Base-by-base conservation (phyloP, 2,888 invertebrate genomes). In the Petrophora chlorosata region DNA sequence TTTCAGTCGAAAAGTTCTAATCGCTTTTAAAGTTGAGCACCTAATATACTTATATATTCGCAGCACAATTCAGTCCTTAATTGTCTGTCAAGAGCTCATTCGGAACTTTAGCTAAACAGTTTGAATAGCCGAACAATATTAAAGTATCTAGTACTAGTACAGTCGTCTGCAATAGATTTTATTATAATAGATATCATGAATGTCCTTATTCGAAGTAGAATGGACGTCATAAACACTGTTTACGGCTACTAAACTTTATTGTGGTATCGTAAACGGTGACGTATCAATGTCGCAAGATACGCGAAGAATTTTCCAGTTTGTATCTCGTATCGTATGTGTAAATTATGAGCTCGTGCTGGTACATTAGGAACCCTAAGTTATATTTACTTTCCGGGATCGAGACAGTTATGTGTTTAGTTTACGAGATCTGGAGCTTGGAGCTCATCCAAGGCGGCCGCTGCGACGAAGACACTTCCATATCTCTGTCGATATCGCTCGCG, bases 381-480 rank as follows among this genome's bases (percentile, higher is more conserved):
- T 39, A 30, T 50, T 39, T 44, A 16, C 28, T 25, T 14, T 9
- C 19, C 9, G 5, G 10, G 13, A 25, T 5, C 19, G 29, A 10
- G 49, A 49, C 49, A 43, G 43, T 43, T 17, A 34, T 40, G 38
- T 12, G 15, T 16, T 34, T 14, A 54, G 38, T 58, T 58, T 54
- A 54, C 49, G 49, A 52, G 51, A 42, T 44, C 29, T 22, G 36
- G 41, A 46, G 52, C 16, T 56, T 59, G 59, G 59, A 56, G 48
- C 14, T 28, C 29, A 46, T 56, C 56, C 59, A 59, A 54, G 30
- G 4, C 35, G 40, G 25, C 12, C 22, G 47, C 48, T 39, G 34
- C 40, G 30, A 30, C 41, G 51, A 44, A 45, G 53, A 59, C 59
- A 56, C 43, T 55, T 36, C 46, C 50, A 51, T 59, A 51, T 53